Evolutionary conservation across 2,797 vertebrate genomes (phyloP).

Genomic region (Moxostoma hubbsi): DNA sequence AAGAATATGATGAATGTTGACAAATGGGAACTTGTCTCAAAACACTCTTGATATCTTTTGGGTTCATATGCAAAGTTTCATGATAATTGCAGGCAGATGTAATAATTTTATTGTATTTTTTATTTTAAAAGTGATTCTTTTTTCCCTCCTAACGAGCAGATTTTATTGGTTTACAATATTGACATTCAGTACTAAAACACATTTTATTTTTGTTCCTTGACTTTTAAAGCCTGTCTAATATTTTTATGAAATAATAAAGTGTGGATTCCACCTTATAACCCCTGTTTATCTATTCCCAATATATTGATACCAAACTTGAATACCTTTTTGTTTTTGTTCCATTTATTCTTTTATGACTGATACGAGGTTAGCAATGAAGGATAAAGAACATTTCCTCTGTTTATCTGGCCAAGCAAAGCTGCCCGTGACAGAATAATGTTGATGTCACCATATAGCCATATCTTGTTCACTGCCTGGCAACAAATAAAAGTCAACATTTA

Average conservation of each 20-base stretch:
- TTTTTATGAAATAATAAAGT: slow-evolving; percentile 63
- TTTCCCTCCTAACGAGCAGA: slow-evolving; percentile 13
- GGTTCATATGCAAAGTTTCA: background rate
- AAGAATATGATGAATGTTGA: slow-evolving; percentile 59
- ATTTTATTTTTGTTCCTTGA: slow-evolving; percentile 12
- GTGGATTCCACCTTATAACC: slow-evolving; percentile 47
- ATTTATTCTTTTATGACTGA: too few relatives aligned
- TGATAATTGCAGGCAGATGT: background rate
- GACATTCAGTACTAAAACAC: slow-evolving; percentile 2
- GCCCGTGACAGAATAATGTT: background rate
- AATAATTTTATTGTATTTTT: slow-evolving; percentile 4
- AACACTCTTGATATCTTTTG: slow-evolving; percentile 4
- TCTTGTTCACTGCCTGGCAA: slow-evolving; percentile 4
- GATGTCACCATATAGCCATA: slow-evolving; percentile 43
- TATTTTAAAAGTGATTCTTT: background rate
- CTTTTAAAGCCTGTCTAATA: slow-evolving; percentile 27
- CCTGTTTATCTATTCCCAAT: background rate
- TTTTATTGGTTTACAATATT: slow-evolving; percentile 21
- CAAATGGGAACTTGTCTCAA: slow-evolving; percentile 74
- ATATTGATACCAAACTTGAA: background rate
- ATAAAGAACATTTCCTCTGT: background rate
- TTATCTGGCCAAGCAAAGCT: background rate
- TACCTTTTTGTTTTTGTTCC: background rate
- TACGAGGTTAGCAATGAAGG: background rate
- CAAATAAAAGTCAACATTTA: too few relatives aligned